Conservation (phyloP, 92 coral and sea anemone species). For the Paragorgia papillata region DNA sequence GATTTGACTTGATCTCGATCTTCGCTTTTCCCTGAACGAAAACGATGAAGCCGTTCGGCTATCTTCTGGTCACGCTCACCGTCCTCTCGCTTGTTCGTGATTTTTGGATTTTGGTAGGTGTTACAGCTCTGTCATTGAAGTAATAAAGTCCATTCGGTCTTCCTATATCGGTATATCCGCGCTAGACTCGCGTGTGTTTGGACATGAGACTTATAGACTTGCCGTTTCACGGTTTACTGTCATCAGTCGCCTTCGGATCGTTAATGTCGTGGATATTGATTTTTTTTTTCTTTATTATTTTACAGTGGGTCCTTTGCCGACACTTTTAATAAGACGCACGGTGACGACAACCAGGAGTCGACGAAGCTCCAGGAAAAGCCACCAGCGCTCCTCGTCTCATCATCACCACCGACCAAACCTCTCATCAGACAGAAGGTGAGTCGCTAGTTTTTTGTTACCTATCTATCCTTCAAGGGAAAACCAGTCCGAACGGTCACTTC, state of each 20-base stretch:
- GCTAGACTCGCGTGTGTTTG: not conserved
- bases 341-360: not conserved
- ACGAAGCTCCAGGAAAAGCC: not conserved
- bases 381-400: no score
- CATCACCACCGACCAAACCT: not conserved
- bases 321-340: not conserved
- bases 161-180: no score
- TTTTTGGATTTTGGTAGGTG: constrained; percentile 10
- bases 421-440: not conserved
- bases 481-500: no score
- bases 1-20: not conserved
- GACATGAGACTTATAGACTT: no score
- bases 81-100: constrained; percentile 3
- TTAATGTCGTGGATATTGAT: no score
- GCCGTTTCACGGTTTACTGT: no score
- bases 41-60: constrained; percentile 1
- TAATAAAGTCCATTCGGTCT: no score
- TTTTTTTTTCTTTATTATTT: not conserved
- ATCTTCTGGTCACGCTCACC: not conserved
- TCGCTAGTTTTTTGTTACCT: not conserved
- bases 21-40: not conserved
- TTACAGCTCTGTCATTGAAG: no score
- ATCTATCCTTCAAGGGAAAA: no score
- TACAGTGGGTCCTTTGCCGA: not conserved
- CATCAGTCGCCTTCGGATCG: no score